Percentiles rank a stretch among this genome's conserved stretches.
phyloP scores from a whole-genome alignment of 2,113 vertebrate species.

The Callocephalon fimbriatum region DNA sequence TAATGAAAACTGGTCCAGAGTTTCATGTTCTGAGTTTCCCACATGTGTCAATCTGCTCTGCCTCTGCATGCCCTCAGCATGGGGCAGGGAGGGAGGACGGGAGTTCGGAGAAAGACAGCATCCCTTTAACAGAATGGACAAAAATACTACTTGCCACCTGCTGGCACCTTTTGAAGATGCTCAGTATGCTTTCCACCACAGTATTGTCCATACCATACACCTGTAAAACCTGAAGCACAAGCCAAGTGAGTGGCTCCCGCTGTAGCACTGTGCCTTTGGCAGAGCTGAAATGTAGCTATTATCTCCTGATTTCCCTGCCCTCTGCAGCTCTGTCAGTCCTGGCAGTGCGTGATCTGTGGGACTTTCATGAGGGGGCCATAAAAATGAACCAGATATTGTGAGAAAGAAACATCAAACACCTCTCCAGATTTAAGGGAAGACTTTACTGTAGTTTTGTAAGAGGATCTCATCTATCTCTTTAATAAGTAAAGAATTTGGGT shows the following conservation, averaged over 20 bases:
- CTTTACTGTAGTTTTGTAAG: conserved; percentile 49
- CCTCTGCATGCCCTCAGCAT: not conserved
- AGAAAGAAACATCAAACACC: not conserved
- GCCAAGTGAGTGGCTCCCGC: not conserved
- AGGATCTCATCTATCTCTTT: conserved; percentile 67
- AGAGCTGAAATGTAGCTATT: not conserved
- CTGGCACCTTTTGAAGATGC: not conserved
- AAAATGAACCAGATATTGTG: not conserved
- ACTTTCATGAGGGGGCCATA: not conserved
- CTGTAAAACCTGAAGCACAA: not conserved
- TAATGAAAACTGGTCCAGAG: conserved; percentile 4
- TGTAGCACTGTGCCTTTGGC: not conserved
- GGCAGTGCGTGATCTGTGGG: not conserved
- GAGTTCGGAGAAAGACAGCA: not conserved
- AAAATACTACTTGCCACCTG: not conserved
- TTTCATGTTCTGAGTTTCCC: conserved; percentile 38
- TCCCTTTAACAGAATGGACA: not conserved
- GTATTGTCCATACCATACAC: not conserved
- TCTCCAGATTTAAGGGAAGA: conserved; percentile 55
- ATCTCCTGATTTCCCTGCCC: not conserved
- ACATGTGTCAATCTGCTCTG: not conserved
- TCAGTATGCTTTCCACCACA: not conserved
- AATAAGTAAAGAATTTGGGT: conserved; percentile 77
- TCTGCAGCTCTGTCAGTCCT: not conserved
- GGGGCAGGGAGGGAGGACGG: not conserved